A percentile compares a stretch with the other conserved stretches of the same genome.
These are phyloP conservation scores for Noctuana brunneofusca DNA, from an alignment of 2,888 invertebrate genomes.

Conservation along the genomic window DNA sequence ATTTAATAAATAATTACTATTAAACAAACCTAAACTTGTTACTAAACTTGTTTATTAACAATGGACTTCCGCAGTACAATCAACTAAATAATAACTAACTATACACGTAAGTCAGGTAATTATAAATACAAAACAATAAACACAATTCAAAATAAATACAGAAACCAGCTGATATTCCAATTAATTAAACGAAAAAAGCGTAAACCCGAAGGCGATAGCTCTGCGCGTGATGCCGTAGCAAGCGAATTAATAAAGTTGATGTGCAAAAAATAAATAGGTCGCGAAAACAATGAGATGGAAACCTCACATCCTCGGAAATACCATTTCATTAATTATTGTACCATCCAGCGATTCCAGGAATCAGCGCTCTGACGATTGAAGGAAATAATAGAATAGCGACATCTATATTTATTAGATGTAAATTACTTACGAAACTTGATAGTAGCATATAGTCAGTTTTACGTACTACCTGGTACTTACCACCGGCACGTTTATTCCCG, in stretches of 20 bases:
- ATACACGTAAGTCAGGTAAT: neutral
- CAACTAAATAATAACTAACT: neutral
- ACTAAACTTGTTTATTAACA: too few species aligned
- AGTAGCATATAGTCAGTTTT: too few species aligned
- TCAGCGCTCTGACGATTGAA: constrained; percentile 43
- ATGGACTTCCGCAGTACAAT: too few species aligned
- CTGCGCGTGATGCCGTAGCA: constrained; percentile 67
- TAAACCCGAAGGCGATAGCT: constrained; percentile 39
- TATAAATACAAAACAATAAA: neutral
- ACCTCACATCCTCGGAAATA: constrained; percentile 57
- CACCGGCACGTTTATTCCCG: too few species aligned
- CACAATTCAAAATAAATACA: neutral
- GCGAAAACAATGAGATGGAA: constrained; percentile 65
- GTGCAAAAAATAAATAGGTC: constrained; percentile 65
- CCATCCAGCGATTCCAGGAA: constrained; percentile 56
- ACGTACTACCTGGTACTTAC: too few species aligned
- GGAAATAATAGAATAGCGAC: neutral
- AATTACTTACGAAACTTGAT: too few species aligned
- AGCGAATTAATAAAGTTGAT: constrained; percentile 68
- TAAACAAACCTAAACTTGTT: too few species aligned
- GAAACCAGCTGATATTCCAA: constrained; percentile 4
- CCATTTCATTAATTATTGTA: constrained; percentile 69
- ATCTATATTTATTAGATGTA: neutral
- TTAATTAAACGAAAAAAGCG: constrained; percentile 34
- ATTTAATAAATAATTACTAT: too few species aligned